These are phyloP conservation scores for Catocala sponsa DNA, from an alignment of 2,888 invertebrate genomes.

Conservation along the genomic window DNA sequence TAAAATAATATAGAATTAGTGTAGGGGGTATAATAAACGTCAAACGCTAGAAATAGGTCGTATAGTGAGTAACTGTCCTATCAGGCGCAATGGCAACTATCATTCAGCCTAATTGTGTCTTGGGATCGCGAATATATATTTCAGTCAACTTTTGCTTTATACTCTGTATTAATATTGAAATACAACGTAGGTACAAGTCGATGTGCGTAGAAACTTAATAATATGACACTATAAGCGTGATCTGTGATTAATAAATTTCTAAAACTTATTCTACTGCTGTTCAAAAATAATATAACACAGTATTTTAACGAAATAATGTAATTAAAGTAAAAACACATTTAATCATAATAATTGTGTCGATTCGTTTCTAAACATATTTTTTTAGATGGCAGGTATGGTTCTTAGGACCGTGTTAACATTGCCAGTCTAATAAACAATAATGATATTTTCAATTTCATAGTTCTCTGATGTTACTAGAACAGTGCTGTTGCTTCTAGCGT, in stretches of 20 bases:
- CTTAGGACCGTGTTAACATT: constrained; percentile 11
- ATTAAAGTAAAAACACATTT: background rate
- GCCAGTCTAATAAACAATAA: constrained; percentile 22
- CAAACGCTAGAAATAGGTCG: constrained; percentile 9
- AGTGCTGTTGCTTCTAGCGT: constrained; percentile 67
- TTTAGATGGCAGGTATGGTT: constrained; percentile 2
- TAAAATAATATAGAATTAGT: constrained; percentile 10
- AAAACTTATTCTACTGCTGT: constrained; percentile 29
- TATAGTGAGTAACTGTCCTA: constrained; percentile 8
- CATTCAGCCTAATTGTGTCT: background rate
- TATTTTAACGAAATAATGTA: constrained; percentile 18
- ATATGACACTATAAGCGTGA: constrained; percentile 50
- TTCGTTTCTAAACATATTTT: constrained; percentile 5
- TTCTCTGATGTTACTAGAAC: constrained; percentile 43
- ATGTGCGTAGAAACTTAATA: constrained; percentile 33
- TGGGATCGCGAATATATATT: constrained; percentile 13
- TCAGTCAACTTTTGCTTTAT: constrained; percentile 6
- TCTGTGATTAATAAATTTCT: constrained; percentile 58
- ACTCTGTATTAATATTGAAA: constrained; percentile 17
- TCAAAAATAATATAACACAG: constrained; percentile 16
- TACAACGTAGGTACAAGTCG: constrained; percentile 23
- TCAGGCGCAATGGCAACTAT: constrained; percentile 1
- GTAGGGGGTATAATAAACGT: constrained; percentile 1
- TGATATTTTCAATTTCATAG: constrained; percentile 32
- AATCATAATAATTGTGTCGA: constrained; percentile 10